These are phyloP conservation scores for Drosophila bocki DNA, from an alignment of 1,140 invertebrate genomes.

Conservation along the genomic window DNA sequence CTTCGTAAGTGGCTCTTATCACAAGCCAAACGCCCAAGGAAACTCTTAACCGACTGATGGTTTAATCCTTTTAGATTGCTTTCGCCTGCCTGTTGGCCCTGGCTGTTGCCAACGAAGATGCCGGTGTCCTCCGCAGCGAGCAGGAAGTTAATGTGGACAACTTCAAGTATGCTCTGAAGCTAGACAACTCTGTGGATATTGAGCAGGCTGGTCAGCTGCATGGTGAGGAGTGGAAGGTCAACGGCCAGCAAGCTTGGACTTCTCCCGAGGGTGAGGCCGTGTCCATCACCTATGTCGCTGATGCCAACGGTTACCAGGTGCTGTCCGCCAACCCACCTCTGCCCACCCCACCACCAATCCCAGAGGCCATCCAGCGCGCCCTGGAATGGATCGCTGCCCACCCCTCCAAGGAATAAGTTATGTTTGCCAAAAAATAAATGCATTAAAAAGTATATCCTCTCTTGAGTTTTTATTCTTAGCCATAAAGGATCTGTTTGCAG, in stretches of 20 bases:
- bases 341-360: slow-evolving; percentile 89
- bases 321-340: slow-evolving; percentile 86
- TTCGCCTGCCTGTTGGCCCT: slow-evolving; percentile 70
- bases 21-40: background rate
- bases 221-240: slow-evolving; percentile 88
- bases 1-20: slow-evolving; percentile 62
- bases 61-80: slow-evolving; percentile 46
- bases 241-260: slow-evolving; percentile 90
- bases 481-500: background rate
- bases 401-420: slow-evolving; percentile 47
- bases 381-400: slow-evolving; percentile 85
- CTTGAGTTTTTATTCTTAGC: background rate
- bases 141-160: slow-evolving; percentile 48
- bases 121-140: slow-evolving; percentile 34
- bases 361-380: slow-evolving; percentile 87
- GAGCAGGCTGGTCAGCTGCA: slow-evolving; percentile 91
- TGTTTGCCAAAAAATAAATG: slow-evolving; percentile 50
- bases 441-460: slow-evolving; percentile 21
- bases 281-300: slow-evolving; percentile 82
- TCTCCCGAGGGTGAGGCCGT: slow-evolving; percentile 88
- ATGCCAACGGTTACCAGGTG: slow-evolving; percentile 91
- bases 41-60: slow-evolving; percentile 6
- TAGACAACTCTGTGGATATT: slow-evolving; percentile 91
- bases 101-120: slow-evolving; percentile 64
- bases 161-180: slow-evolving; percentile 87